These are phyloP conservation scores for Telenomus remus DNA, from an alignment of 1,140 invertebrate genomes.

Conservation along the genomic window DNA sequence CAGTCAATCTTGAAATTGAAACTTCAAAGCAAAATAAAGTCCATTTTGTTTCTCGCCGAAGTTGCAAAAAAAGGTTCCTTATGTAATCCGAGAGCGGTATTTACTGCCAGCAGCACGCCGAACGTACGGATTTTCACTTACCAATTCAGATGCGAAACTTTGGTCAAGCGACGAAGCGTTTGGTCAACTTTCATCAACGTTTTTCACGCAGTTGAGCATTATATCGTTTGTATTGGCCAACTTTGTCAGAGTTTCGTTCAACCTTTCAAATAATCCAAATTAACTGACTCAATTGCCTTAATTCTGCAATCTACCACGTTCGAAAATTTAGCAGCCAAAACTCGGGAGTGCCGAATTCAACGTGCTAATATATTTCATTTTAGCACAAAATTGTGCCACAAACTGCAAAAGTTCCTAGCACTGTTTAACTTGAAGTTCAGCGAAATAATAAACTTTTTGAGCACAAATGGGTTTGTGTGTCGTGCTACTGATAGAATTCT, in stretches of 20 bases:
- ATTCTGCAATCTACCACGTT: conserved; percentile 7
- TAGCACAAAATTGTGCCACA: conserved; percentile 13
- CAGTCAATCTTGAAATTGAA: conserved; percentile 57
- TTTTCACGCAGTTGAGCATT: too few species aligned
- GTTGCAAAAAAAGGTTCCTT: conserved; percentile 27
- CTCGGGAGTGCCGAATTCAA: conserved; percentile 8
- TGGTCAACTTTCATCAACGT: too few species aligned
- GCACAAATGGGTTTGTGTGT: background rate
- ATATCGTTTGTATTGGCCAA: background rate
- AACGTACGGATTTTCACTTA: conserved; percentile 27
- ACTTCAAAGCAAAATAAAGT: conserved; percentile 49
- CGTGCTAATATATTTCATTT: conserved; percentile 22
- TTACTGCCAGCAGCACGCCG: too few species aligned
- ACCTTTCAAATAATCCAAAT: conserved; percentile 5
- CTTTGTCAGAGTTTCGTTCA: background rate
- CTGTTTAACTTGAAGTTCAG: conserved; percentile 25
- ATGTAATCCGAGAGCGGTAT: background rate
- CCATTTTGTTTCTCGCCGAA: conserved; percentile 41
- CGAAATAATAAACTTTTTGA: conserved; percentile 9
- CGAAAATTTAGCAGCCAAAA: conserved; percentile 10
- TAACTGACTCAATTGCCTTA: conserved; percentile 5
- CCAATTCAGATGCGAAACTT: background rate
- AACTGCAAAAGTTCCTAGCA: conserved; percentile 22
- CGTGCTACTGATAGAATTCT: too few species aligned
- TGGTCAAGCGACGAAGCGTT: too few species aligned